Conservation (phyloP, 2,888 invertebrate genomes). For the Rambutsinella grinnellia region DNA sequence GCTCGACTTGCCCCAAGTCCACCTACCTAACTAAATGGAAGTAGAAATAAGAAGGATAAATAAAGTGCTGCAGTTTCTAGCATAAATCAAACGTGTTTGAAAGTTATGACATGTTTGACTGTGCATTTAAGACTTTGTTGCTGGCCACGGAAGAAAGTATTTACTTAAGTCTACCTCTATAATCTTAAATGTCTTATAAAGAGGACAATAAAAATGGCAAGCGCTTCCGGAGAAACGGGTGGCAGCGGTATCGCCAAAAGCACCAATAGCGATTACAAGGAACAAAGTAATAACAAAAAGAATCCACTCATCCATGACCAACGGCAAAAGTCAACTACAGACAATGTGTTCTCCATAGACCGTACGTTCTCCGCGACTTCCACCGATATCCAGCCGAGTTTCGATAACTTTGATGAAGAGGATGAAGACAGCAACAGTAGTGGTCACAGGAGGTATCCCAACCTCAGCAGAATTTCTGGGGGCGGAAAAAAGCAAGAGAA, state of each 20-base stretch:
- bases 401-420: constrained; percentile 53
- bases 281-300: constrained; percentile 21
- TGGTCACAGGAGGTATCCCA: neutral
- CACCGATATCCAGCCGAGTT: constrained; percentile 53
- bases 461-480: constrained; percentile 14
- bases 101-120: too few relatives aligned
- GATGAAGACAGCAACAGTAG: constrained; percentile 36
- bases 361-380: constrained; percentile 58
- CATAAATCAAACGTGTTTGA: too few relatives aligned
- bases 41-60: too few relatives aligned
- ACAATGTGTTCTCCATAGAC: constrained; percentile 52
- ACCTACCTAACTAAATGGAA: too few relatives aligned
- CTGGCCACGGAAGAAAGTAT: too few relatives aligned
- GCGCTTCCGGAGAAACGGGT: constrained; percentile 11
- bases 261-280: neutral
- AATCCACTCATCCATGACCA: constrained; percentile 43
- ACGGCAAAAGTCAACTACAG: constrained; percentile 22
- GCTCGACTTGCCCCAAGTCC: too few relatives aligned
- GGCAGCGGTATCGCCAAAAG: constrained; percentile 1
- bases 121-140: too few relatives aligned
- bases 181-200: neutral
- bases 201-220: constrained; percentile 25
- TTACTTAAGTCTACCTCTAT: too few relatives aligned
- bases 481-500: constrained; percentile 17
- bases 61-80: too few relatives aligned